These are phyloP conservation scores for Onchidella celtica DNA, from an alignment of 2,888 invertebrate genomes.

Conservation along the genomic window DNA sequence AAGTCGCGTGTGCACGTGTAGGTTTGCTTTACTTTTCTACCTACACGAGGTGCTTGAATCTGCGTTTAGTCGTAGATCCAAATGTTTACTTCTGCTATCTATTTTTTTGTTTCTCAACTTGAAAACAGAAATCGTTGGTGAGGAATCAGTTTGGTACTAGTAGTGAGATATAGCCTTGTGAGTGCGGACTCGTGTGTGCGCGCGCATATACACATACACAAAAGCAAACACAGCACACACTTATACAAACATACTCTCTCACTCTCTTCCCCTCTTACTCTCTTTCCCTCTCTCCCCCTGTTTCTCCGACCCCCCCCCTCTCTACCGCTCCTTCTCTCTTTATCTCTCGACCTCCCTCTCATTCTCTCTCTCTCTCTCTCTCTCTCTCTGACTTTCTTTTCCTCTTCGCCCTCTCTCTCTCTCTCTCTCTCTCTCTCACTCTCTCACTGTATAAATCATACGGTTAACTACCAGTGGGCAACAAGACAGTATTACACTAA, in stretches of 20 bases:
- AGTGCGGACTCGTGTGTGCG: not conserved
- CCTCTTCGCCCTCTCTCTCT: not conserved
- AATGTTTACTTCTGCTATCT: no score
- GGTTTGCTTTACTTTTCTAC: no score
- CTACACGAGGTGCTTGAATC: no score
- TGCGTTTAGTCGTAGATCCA: no score
- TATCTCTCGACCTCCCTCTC: not conserved
- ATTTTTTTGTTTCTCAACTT: no score
- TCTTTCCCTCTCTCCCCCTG: not conserved
- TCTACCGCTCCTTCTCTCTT: not conserved
- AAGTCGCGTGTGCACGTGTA: no score
- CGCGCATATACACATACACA: not conserved
- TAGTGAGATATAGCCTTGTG: no score
- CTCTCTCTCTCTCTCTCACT: conserved; percentile 57
- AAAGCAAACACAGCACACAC: not conserved
- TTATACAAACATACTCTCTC: not conserved
- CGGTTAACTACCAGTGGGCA: no score
- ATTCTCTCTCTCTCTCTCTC: conserved; percentile 8
- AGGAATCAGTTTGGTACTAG: no score
- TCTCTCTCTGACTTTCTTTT: conserved; percentile 63
- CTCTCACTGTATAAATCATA: no score
- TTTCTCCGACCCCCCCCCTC: not conserved
- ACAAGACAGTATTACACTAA: no score
- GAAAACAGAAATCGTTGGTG: no score
- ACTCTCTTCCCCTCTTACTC: not conserved